A percentile compares a stretch with the other conserved stretches of the same genome.
These are phyloP conservation scores for Drosophila trapezifrons DNA, from an alignment of 1,140 invertebrate species.

Conservation along the genomic window DNA sequence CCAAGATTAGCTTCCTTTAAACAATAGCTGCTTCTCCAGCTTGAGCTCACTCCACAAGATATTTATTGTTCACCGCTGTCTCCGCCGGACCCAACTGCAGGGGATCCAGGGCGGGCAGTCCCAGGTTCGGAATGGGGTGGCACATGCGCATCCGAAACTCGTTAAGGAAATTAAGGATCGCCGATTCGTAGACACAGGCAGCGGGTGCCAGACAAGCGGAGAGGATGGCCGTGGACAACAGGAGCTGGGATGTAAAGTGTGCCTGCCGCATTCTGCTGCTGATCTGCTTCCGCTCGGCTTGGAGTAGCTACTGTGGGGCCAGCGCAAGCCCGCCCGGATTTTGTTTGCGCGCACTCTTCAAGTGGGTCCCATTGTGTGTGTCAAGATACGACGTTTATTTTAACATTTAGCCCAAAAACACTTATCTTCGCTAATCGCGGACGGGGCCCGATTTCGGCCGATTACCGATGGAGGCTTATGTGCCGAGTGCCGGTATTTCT, in stretches of 20 bases:
- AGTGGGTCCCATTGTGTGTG: slow-evolving; percentile 45
- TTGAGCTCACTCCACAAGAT: slow-evolving; percentile 69
- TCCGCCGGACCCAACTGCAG: slow-evolving; percentile 47
- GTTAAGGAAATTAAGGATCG: slow-evolving; percentile 54
- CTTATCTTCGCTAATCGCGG: slow-evolving; percentile 44
- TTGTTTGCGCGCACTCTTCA: slow-evolving; percentile 46
- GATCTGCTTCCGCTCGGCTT: slow-evolving; percentile 24
- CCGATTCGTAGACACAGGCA: slow-evolving; percentile 45
- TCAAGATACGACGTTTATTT: slow-evolving; percentile 62
- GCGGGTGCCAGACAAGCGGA: slow-evolving; percentile 39
- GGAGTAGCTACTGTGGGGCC: slow-evolving; percentile 37
- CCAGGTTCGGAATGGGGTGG: slow-evolving; percentile 75
- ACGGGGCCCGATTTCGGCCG: slow-evolving; percentile 12
- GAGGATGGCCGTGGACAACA: slow-evolving; percentile 41
- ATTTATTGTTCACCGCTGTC: slow-evolving; percentile 60
- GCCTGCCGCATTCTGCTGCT: slow-evolving; percentile 21
- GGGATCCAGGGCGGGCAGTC: slow-evolving; percentile 73
- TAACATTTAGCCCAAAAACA: slow-evolving; percentile 18
- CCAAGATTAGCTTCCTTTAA: background rate
- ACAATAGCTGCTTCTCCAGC: background rate
- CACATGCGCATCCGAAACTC: slow-evolving; percentile 73
- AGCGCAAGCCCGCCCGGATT: slow-evolving; percentile 24
- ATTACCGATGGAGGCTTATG: slow-evolving; percentile 9
- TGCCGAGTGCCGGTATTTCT: slow-evolving; percentile 8
- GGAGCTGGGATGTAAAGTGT: slow-evolving; percentile 16